Base-by-base conservation (phyloP, 2,797 vertebrate genomes). In the Hirundo rustica region DNA sequence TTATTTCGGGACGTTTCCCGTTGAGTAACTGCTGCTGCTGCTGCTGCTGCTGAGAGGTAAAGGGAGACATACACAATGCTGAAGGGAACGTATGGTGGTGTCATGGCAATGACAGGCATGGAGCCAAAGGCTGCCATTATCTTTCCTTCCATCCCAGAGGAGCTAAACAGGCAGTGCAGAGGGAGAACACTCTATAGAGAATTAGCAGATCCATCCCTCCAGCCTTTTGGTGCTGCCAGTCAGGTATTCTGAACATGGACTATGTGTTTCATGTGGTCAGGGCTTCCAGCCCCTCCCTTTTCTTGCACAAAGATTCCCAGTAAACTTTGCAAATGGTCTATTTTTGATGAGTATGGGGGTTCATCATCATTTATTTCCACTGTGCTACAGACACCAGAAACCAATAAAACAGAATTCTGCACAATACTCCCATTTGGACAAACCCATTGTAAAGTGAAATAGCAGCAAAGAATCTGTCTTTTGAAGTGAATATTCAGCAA, bases 1-100 rank as follows among this genome's bases (percentile, higher is more conserved):
- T 96, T 96, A 84, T 96, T 97, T 97, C 44, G 15, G 97, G 95
- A 93, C 6, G 4, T 94, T 85, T 89, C 81, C 93, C 91, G 82
- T 85, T 93, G 95, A 93, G 77, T 91, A 91, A 85, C 60, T 66
- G 77, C 61, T 83, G 91, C 58, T 92, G 92, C 61, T 82, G 91
- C 58, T 92, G 92, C 94, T 94, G 94, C 89, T 92, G 92, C 91
- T 93, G 87, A 81, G 79, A 92, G 89, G 88, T 89, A 93, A 88
- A 93, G 83, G 94, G 86, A 93, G 58, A 57, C n/a, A 14, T 21
- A 44, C 32, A 89, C 76, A 67, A 7, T 47, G 82, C 65, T 51
- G 79, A 93, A 96, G 89, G 88, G 83, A 93, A 92, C 3, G 64
- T 94, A 85, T 94, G 81, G 75, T 21, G 57, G n/a, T 57, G 80